A percentile compares a stretch with the other conserved stretches of the same genome.
Evolutionary conservation across 2,113 vertebrate genomes (phyloP).

Genomic region (Rhinoderma darwinii): DNA sequence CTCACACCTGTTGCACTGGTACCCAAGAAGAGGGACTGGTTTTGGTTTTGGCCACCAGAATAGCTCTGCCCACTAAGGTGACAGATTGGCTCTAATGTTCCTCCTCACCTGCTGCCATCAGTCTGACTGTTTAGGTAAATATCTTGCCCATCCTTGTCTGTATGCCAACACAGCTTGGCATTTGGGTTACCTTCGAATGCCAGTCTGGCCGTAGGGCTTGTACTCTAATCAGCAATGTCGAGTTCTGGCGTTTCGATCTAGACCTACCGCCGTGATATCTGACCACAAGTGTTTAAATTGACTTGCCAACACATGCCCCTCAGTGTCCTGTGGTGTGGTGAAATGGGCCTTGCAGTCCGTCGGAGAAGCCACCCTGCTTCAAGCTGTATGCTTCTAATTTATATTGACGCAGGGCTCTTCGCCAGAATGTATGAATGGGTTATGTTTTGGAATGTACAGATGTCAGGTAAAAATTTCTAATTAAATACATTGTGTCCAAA

Average conservation of each 20-base stretch:
- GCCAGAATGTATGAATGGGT: conserved; percentile 33
- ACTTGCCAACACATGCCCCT: conserved; percentile 41
- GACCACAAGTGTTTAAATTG: conserved; percentile 26
- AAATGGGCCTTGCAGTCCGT: not conserved
- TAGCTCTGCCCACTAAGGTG: not conserved
- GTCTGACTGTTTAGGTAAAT: not conserved
- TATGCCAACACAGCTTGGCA: not conserved
- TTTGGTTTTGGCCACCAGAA: not conserved
- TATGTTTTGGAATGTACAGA: conserved; percentile 57
- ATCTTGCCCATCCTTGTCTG: not conserved
- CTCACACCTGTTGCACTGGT: not conserved
- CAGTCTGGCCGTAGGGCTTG: not conserved
- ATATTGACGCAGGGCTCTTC: conserved; percentile 35
- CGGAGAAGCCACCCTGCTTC: conserved; percentile 29
- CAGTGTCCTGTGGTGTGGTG: conserved; percentile 43
- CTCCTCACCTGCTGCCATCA: too few relatives aligned
- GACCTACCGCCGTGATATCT: conserved; percentile 20
- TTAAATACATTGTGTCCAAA: conserved; percentile 57
- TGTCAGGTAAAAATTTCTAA: conserved; percentile 47
- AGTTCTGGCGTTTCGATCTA: not conserved
- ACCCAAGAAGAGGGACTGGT: not conserved
- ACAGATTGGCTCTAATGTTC: too few relatives aligned
- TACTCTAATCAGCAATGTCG: not conserved
- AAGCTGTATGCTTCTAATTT: conserved; percentile 46
- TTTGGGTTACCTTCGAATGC: not conserved